A percentile compares a stretch with the other conserved stretches of the same genome.
These are phyloP conservation scores for Hucho hucho DNA, from an alignment of 2,113 vertebrate species.

Conservation along the genomic window DNA sequence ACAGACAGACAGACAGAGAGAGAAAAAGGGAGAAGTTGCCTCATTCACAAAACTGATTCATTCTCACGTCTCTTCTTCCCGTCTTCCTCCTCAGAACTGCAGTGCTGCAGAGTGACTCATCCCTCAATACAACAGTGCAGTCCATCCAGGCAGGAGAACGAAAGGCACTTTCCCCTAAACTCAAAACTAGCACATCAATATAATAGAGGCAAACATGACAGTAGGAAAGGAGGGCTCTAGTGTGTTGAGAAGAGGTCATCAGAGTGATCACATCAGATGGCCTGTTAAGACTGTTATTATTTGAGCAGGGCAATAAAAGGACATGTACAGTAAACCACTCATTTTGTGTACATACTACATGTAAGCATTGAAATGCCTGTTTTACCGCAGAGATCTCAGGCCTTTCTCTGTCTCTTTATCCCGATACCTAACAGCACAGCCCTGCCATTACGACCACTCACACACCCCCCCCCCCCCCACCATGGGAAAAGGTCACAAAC, in stretches of 20 bases:
- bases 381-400: constrained; percentile 22
- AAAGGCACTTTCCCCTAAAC: constrained; percentile 41
- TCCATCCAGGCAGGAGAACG: constrained; percentile 28
- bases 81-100: not conserved
- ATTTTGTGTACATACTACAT: not conserved
- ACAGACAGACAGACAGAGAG: not conserved
- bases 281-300: too few species aligned
- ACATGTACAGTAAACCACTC: too few species aligned
- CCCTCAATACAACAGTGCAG: constrained; percentile 30
- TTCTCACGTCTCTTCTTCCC: not conserved
- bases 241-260: too few species aligned
- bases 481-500: constrained; percentile 1
- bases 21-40: not conserved
- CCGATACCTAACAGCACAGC: not conserved
- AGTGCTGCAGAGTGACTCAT: constrained; percentile 21
- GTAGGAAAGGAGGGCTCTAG: not conserved
- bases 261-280: too few species aligned
- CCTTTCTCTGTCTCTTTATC: not conserved
- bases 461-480: not conserved
- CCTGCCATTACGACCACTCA: not conserved
- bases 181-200: constrained; percentile 14
- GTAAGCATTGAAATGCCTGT: not conserved
- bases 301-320: too few species aligned
- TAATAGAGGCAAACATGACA: not conserved
- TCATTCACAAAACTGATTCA: not conserved